Percentiles rank a stretch among this genome's conserved stretches.
phyloP scores from a whole-genome alignment of 1,140 invertebrate species.

The Aphaenogaster ashmeadi region DNA sequence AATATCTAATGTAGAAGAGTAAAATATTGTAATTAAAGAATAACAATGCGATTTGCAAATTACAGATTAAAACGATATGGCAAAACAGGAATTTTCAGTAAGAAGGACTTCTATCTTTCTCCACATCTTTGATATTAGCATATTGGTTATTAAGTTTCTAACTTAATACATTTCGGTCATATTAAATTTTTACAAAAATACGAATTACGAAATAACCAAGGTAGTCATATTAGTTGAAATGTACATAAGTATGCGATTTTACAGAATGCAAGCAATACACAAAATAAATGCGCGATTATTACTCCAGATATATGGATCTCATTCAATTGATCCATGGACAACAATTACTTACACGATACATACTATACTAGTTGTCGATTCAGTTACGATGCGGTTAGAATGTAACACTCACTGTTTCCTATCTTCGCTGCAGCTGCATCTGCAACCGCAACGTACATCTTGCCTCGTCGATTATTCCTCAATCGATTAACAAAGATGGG shows the following conservation, averaged over 20 bases:
- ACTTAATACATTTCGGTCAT: not conserved
- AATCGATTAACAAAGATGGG: constrained; percentile 23
- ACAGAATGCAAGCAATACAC: not conserved
- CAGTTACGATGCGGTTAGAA: constrained; percentile 8
- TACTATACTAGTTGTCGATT: constrained; percentile 1
- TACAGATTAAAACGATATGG: not conserved
- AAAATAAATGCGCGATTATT: not conserved
- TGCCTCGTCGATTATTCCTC: not conserved
- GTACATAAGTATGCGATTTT: not conserved
- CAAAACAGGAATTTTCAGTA: not conserved
- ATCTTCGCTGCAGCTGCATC: not conserved
- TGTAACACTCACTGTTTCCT: constrained; percentile 7
- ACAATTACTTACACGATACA: constrained; percentile 25
- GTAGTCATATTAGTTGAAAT: not conserved
- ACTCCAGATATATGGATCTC: not conserved
- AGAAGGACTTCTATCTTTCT: not conserved
- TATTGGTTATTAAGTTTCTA: not conserved
- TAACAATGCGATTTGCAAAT: no score
- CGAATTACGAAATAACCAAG: not conserved
- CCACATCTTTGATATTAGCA: not conserved
- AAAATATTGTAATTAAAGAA: no score
- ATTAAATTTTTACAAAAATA: not conserved
- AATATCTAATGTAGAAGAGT: no score
- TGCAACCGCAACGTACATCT: not conserved
- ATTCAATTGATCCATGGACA: constrained; percentile 4